Percentiles rank a stretch among this genome's conserved stretches.
phyloP scores from a whole-genome alignment of 2,113 vertebrate genomes.

The Arizona elegans region DNA sequence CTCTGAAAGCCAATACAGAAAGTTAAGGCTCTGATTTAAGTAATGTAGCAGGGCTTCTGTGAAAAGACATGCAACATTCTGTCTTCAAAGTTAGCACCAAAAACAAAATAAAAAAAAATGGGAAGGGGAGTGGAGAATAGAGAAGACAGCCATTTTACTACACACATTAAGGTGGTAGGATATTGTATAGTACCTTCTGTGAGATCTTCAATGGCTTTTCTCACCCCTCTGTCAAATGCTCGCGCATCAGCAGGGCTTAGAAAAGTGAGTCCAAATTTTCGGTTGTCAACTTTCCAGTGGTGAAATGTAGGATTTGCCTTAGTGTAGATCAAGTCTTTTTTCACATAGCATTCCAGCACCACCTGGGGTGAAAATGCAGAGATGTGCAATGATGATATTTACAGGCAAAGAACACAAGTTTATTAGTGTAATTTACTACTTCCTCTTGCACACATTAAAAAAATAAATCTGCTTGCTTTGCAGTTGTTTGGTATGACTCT shows the following conservation, averaged over 20 bases:
- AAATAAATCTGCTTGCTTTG: not conserved
- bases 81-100: not conserved
- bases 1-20: not conserved
- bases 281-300: conserved; percentile 97
- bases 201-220: conserved; percentile 96
- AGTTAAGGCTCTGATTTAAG: not conserved
- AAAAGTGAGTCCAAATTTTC: conserved; percentile 93
- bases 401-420: not conserved
- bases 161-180: not conserved
- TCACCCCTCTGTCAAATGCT: conserved; percentile 95
- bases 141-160: not conserved
- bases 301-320: conserved; percentile 99
- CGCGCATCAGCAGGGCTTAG: conserved; percentile 96
- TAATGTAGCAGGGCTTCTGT: rapidly evolving
- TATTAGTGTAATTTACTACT: not conserved
- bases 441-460: conserved; percentile 1
- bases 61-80: not conserved
- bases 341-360: conserved; percentile 94
- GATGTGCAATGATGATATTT: conserved; percentile 59
- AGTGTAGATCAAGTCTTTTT: conserved; percentile 95
- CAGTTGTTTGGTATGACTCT: not conserved
- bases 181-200: conserved; percentile 84
- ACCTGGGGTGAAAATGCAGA: conserved; percentile 75
- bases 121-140: not conserved
- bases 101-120: not conserved